These are phyloP conservation scores for Chrysopilus asiliformis DNA, from an alignment of 2,888 invertebrate genomes.

Conservation along the genomic window DNA sequence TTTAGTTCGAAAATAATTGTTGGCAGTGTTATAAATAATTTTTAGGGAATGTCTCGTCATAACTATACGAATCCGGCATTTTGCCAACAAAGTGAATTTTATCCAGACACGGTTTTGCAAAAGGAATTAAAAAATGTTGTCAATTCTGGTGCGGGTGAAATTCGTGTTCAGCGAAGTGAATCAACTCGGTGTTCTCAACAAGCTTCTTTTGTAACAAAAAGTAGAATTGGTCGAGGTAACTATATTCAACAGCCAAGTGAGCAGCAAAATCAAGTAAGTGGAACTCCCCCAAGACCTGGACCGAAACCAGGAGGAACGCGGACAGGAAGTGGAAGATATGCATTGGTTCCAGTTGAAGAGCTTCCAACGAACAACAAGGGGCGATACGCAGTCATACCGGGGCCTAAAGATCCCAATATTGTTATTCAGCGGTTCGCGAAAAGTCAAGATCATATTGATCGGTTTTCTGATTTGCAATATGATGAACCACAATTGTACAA, in stretches of 20 bases:
- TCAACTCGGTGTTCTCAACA: slow-evolving; percentile 33
- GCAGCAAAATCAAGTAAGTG: no score
- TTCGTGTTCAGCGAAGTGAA: slow-evolving; percentile 34
- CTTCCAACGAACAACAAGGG: slow-evolving; percentile 22
- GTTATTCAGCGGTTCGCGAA: slow-evolving; percentile 28
- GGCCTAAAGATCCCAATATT: slow-evolving; percentile 21
- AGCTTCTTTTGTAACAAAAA: no score
- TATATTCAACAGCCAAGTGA: no score
- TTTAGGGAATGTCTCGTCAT: slow-evolving; percentile 35
- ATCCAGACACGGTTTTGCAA: slow-evolving; percentile 25
- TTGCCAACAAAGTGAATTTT: slow-evolving; percentile 61
- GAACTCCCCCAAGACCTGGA: slow-evolving; percentile 20
- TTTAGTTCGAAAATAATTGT: no score
- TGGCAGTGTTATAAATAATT: no score
- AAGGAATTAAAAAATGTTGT: slow-evolving; percentile 28
- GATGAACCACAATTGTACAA: slow-evolving; percentile 25
- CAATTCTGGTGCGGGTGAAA: slow-evolving; percentile 25
- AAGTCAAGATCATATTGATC: slow-evolving; percentile 32
- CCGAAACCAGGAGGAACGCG: slow-evolving; percentile 17
- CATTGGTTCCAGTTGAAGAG: slow-evolving; percentile 41
- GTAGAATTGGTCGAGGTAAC: no score
- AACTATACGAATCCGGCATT: slow-evolving; percentile 69
- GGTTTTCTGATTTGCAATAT: slow-evolving; percentile 19
- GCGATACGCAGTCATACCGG: slow-evolving; percentile 33
- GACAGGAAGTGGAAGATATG: slow-evolving; percentile 35